phyloP scores from a whole-genome alignment of 1,140 invertebrate genomes.

The Gonatopus flavifemur region DNA sequence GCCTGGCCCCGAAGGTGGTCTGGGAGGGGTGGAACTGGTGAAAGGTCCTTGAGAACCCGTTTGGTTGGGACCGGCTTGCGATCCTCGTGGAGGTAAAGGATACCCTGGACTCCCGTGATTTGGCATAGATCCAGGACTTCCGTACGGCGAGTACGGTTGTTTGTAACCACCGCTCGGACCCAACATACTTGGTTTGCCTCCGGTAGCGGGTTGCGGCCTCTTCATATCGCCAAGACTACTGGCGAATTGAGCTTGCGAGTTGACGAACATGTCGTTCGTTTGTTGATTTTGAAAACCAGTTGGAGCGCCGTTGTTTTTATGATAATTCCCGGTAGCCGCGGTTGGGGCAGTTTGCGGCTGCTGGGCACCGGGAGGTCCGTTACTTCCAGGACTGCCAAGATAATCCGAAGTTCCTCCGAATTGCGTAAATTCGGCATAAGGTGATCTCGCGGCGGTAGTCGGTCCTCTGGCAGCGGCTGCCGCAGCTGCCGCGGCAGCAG shows the following conservation, averaged over 20 bases:
- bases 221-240: constrained; percentile 54
- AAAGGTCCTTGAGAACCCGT: constrained; percentile 56
- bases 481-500: constrained; percentile 39
- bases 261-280: constrained; percentile 50
- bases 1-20: constrained; percentile 64
- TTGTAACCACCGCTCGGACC: constrained; percentile 55
- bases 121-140: constrained; percentile 63
- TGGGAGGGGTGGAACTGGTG: constrained; percentile 62
- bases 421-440: constrained; percentile 57
- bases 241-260: constrained; percentile 41
- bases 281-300: constrained; percentile 50
- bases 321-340: constrained; percentile 36
- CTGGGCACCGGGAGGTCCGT: constrained; percentile 36
- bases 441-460: constrained; percentile 54
- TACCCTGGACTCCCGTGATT: constrained; percentile 68
- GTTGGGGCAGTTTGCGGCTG: constrained; percentile 25
- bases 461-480: constrained; percentile 39
- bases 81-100: constrained; percentile 57
- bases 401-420: constrained; percentile 54
- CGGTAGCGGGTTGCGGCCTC: constrained; percentile 44
- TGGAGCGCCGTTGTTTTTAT: constrained; percentile 54
- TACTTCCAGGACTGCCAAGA: constrained; percentile 56
- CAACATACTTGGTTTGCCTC: constrained; percentile 50
- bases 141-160: constrained; percentile 70
- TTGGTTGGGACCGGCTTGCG: constrained; percentile 45